Percentiles rank a stretch among this genome's conserved stretches.
Conservation (phyloP, 1,140 invertebrate genomes). For the Paralvinella palmiformis region DNA sequence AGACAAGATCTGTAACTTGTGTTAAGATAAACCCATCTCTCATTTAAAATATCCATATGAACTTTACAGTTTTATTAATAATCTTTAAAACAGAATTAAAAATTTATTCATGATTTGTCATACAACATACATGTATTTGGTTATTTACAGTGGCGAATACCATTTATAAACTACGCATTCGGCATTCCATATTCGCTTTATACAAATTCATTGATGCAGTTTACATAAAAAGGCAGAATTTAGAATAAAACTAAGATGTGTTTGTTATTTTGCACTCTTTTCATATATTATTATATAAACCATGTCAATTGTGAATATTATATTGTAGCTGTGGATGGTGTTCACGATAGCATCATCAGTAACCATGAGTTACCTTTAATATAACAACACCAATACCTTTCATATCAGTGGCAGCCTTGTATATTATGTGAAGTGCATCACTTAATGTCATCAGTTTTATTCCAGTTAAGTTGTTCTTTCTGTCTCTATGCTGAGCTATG, state of each 20-base stretch:
- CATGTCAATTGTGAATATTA: background rate
- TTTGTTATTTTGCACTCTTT: no score
- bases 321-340: background rate
- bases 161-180: no score
- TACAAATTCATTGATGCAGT: no score
- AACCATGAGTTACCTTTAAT: background rate
- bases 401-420: constrained; percentile 28
- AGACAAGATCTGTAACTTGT: no score
- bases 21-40: no score
- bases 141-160: no score
- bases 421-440: constrained; percentile 33
- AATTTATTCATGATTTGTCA: no score
- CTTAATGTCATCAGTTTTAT: constrained; percentile 37
- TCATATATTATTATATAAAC: background rate
- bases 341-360: background rate
- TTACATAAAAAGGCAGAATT: background rate
- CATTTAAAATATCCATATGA: no score
- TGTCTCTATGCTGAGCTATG: constrained; percentile 42
- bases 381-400: constrained; percentile 27
- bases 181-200: no score
- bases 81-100: no score
- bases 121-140: no score
- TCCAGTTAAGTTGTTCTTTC: constrained; percentile 35
- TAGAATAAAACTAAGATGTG: background rate
- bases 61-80: no score